These are phyloP conservation scores for Ceuthmochares aereus DNA, from an alignment of 2,113 vertebrate species.

Conservation along the genomic window DNA sequence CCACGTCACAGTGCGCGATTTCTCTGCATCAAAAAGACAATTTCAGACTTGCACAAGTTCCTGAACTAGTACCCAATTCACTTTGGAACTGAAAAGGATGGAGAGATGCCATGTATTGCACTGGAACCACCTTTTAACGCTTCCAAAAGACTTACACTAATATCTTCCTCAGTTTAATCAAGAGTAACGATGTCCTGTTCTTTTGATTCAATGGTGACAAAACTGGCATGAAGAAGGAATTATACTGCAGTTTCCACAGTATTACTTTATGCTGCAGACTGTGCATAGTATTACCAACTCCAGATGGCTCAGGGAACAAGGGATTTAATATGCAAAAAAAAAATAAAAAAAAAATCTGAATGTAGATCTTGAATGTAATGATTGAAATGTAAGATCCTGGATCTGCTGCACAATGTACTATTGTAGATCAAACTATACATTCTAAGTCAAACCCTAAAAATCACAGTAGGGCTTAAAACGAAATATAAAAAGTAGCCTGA, in stretches of 20 bases:
- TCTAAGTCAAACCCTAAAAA: not conserved
- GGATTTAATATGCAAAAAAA: not conserved
- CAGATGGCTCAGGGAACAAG: slow-evolving; percentile 32
- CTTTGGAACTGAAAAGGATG: not conserved
- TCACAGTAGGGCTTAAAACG: not conserved
- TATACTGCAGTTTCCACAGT: not conserved
- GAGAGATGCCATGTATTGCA: not conserved
- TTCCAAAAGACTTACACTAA: not conserved
- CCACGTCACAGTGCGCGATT: not conserved
- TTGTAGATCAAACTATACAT: not conserved
- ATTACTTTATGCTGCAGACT: not conserved
- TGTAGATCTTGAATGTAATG: not conserved
- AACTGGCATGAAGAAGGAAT: not conserved
- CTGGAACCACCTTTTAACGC: not conserved
- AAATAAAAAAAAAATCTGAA: not conserved
- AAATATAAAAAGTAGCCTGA: not conserved
- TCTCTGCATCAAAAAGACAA: not conserved
- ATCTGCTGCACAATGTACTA: not conserved
- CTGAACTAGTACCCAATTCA: not conserved
- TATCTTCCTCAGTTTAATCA: not conserved
- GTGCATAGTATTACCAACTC: slow-evolving; percentile 9
- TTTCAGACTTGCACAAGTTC: not conserved
- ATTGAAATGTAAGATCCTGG: not conserved
- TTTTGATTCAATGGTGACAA: not conserved
- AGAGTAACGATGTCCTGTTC: not conserved